phyloP scores from a whole-genome alignment of 2,113 vertebrate species.

The Numida meleagris region DNA sequence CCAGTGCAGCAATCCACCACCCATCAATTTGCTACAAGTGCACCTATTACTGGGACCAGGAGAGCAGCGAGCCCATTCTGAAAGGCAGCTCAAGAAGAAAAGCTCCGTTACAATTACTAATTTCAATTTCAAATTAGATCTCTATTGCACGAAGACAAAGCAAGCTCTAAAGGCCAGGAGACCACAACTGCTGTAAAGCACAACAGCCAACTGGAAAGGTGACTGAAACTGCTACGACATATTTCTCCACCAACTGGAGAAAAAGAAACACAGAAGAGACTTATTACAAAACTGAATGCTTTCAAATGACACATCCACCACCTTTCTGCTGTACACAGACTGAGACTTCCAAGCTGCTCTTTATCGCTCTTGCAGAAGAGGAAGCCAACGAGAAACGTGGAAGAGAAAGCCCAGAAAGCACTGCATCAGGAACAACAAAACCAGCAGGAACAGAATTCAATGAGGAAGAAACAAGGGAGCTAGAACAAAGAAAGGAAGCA shows the following conservation, averaged over 20 bases:
- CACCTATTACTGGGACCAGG: fast-evolving
- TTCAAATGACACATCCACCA: background rate
- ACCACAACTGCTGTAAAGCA: background rate
- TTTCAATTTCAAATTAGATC: background rate
- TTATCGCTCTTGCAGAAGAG: background rate
- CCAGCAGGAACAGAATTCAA: background rate
- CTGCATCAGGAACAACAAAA: background rate
- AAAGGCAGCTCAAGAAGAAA: background rate
- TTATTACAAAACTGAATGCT: background rate
- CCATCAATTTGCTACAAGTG: background rate
- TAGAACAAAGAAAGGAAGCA: background rate
- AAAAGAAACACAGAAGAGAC: background rate
- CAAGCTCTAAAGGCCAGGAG: background rate
- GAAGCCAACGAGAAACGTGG: background rate
- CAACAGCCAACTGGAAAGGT: background rate
- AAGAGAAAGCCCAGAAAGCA: background rate
- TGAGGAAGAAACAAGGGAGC: background rate
- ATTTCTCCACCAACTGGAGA: background rate
- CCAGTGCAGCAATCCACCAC: background rate
- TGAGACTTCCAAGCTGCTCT: background rate
- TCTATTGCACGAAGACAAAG: background rate
- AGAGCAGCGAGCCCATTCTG: background rate
- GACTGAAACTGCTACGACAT: background rate
- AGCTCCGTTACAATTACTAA: background rate
- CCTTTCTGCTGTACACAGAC: background rate